Evolutionary conservation across 2,113 vertebrate genomes (phyloP), one percentile per base, ranked within the genome.

Genomic region (Fukomys damarensis): DNA sequence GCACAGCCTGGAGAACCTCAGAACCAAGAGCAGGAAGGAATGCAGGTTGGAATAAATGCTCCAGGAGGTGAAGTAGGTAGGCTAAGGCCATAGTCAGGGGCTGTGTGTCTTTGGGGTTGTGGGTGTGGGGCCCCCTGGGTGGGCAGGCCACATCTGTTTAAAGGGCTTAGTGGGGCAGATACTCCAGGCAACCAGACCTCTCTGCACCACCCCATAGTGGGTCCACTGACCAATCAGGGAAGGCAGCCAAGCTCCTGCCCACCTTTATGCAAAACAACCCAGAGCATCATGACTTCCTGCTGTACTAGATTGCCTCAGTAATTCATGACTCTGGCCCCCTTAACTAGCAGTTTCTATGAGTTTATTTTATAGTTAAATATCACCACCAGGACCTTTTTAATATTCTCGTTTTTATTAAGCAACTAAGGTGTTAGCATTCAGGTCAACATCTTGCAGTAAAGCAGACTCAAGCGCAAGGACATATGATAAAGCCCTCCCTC

Each of bases 321-420:
- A 58, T 65, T 66, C 19, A 58, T 59, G 1, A 3, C 52, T 74
- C 24, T 0, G 6, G 20, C 20, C 56, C 58, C 59, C n/a, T n/a
- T 7, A 35, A 17, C 54, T 41, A 80, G 61, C 49, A 46, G 22
- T 86, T 92, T 85, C 94, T 86, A 0, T 46, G 74, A 56, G n/a
- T 59, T 96, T 88, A 87, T 85, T 92, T 70, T 46, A n/a, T 5
- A 89, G 58, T 83, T 76, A 89, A 93, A 93, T 91, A 83, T 72
- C 82, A 91, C 70, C 38, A 19, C 59, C 12, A 20, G 86, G 79
- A 65, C 35, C 65, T 94, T 84, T 92, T 86, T 8, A 94, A 93
- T 77, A 94, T 72, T 93, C 76, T 91, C 28, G 43, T 68, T 97
- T 94, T 89, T 89, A 82, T 94, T 93, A 94, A 96, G 77, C 54